These are phyloP conservation scores for Bubo bubo DNA, from an alignment of 2,113 vertebrate genomes.

Conservation along the genomic window DNA sequence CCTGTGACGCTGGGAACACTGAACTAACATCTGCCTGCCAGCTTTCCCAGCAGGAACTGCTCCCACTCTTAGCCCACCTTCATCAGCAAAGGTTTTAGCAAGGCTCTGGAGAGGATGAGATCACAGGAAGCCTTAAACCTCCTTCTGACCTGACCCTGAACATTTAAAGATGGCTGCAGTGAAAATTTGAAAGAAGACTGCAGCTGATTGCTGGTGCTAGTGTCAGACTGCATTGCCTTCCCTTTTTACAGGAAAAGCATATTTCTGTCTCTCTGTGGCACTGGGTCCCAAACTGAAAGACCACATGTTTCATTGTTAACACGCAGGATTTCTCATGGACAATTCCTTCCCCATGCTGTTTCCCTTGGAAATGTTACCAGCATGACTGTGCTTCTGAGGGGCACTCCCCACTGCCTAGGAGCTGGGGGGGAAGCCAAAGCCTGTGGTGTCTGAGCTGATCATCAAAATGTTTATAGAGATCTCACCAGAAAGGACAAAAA, in stretches of 20 bases:
- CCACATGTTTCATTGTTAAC: background rate
- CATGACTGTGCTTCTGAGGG: background rate
- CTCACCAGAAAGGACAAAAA: background rate
- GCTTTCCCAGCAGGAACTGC: background rate
- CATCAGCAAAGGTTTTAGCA: background rate
- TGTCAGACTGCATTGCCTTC: fast-evolving
- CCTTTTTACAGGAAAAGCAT: background rate
- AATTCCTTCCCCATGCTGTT: background rate
- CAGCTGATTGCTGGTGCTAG: background rate
- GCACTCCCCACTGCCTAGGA: background rate
- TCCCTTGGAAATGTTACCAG: background rate
- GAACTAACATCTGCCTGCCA: background rate
- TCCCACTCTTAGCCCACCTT: background rate
- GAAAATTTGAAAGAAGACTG: background rate
- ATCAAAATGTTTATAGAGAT: background rate
- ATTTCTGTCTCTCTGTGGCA: background rate
- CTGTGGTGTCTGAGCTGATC: background rate
- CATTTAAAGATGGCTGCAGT: background rate
- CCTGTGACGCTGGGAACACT: fast-evolving
- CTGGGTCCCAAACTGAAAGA: background rate
- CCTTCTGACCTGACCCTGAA: background rate
- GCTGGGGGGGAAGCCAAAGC: background rate
- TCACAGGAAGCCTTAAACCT: background rate
- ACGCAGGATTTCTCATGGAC: background rate
- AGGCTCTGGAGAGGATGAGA: background rate